Percentiles rank a stretch among this genome's conserved stretches.
phyloP scores from a whole-genome alignment of 2,888 invertebrate species.

The Graphium colonna region DNA sequence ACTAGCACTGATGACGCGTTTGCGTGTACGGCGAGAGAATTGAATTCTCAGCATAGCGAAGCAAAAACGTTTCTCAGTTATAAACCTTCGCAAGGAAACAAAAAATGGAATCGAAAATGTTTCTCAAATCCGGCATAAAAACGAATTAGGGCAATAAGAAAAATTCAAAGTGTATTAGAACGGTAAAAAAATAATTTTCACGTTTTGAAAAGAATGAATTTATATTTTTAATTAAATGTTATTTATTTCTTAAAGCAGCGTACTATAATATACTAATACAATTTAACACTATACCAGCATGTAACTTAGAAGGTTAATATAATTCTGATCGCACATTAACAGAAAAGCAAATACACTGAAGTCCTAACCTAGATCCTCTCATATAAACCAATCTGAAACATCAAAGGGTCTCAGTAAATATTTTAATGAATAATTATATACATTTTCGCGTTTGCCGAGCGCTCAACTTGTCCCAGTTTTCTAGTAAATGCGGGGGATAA shows the following conservation, averaged over 20 bases:
- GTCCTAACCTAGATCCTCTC: neutral
- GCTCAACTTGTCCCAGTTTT: conserved; percentile 1
- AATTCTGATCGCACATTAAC: too few relatives aligned
- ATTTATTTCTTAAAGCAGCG: too few relatives aligned
- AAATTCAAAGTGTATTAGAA: neutral
- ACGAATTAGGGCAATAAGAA: neutral
- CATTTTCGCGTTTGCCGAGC: conserved; percentile 2
- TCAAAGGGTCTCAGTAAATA: conserved; percentile 4
- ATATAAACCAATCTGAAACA: neutral
- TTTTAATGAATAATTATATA: conserved; percentile 5
- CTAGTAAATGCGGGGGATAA: conserved; percentile 5
- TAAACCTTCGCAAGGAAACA: neutral
- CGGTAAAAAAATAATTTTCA: too few relatives aligned
- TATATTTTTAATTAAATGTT: too few relatives aligned
- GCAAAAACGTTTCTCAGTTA: conserved; percentile 15
- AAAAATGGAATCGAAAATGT: neutral
- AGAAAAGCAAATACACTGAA: too few relatives aligned
- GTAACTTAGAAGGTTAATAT: too few relatives aligned
- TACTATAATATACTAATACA: too few relatives aligned
- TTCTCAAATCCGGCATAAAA: neutral
- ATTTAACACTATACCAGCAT: too few relatives aligned
- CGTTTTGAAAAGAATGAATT: too few relatives aligned
- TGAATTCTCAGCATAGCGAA: conserved; percentile 9
- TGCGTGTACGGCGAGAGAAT: conserved; percentile 25
- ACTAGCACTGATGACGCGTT: conserved; percentile 26